These are phyloP conservation scores for Oxycera nigricornis DNA, from an alignment of 2,888 invertebrate genomes.

Conservation along the genomic window DNA sequence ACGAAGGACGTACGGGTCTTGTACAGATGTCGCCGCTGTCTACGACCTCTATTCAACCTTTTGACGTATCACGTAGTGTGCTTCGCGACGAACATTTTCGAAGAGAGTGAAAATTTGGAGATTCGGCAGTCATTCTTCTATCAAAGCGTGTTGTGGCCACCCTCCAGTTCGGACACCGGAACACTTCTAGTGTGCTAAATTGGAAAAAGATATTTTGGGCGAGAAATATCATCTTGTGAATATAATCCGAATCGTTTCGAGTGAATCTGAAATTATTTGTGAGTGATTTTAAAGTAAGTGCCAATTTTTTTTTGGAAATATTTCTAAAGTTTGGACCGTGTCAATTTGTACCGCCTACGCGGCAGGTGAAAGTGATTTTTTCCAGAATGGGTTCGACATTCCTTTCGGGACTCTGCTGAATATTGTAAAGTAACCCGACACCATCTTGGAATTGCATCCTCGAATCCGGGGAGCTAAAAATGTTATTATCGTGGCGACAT, in stretches of 20 bases:
- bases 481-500: too few species aligned
- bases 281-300: conserved; percentile 41
- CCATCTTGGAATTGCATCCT: background rate
- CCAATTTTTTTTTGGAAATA: background rate
- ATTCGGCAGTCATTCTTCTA: conserved; percentile 42
- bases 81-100: conserved; percentile 46
- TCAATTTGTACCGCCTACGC: too few species aligned
- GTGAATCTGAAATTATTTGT: conserved; percentile 26
- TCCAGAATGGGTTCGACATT: background rate
- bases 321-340: too few species aligned
- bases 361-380: background rate
- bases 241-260: conserved; percentile 1
- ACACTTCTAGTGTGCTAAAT: conserved; percentile 41
- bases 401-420: background rate
- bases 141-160: conserved; percentile 53
- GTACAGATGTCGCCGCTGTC: conserved; percentile 3
- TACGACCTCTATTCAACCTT: conserved; percentile 58
- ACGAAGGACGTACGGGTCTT: background rate
- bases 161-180: conserved; percentile 56
- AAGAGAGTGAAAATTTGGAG: conserved; percentile 47
- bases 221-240: background rate
- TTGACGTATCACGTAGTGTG: conserved; percentile 55
- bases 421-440: background rate
- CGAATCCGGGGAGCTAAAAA: too few species aligned
- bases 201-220: conserved; percentile 25